Evolutionary conservation across 2,888 invertebrate species (phyloP), one percentile per base, ranked within the genome.

Genomic region (Sarcophaga caerulescens): DNA sequence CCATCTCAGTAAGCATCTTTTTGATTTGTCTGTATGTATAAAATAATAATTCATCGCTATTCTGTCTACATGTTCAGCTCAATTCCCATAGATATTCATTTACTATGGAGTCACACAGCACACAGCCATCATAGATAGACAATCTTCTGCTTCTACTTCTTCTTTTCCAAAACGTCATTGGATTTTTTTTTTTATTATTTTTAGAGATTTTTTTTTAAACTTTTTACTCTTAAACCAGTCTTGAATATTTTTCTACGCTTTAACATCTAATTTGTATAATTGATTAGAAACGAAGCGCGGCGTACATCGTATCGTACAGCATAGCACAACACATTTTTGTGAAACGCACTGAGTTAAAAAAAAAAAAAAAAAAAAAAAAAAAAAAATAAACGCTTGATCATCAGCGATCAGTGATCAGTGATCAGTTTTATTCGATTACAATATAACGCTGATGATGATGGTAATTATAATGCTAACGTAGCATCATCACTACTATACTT

Each of bases 261-360:
- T 65, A 79, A 68, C 71, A 77, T 74, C 69, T 81, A 83, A 86
- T 84, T 81, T 75, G 81, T 81, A 84, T 86, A 86, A 84, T 86
- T 86, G 84, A 78, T 78, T 77, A 69, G 45, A 23, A 66, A 47
- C 59, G 66, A 77, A 57, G 69, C 19, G 69, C 19, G 44, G 63
- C 17, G 52, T 52, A 17, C 17, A 52, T 52, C 17, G 17, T 52
- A 17, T 52, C 14, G 52, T 47, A 47, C 11, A 47, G 47, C 47
- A 47, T 47, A 47, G 4, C 3, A 14, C 14, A 47, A 47, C 8
- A 52, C 35, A 35, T 35, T 35, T 10, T 35, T 5, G 0, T 25
- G n/a, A n/a, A n/a, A n/a, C n/a, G n/a, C n/a, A n/a, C n/a, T n/a
- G n/a, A n/a, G n/a, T n/a, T n/a, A n/a, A n/a, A n/a, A n/a, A n/a